A percentile compares a stretch with the other conserved stretches of the same genome.
phyloP scores from a whole-genome alignment of 2,797 vertebrate genomes.

The Ctenopoma multispine region DNA sequence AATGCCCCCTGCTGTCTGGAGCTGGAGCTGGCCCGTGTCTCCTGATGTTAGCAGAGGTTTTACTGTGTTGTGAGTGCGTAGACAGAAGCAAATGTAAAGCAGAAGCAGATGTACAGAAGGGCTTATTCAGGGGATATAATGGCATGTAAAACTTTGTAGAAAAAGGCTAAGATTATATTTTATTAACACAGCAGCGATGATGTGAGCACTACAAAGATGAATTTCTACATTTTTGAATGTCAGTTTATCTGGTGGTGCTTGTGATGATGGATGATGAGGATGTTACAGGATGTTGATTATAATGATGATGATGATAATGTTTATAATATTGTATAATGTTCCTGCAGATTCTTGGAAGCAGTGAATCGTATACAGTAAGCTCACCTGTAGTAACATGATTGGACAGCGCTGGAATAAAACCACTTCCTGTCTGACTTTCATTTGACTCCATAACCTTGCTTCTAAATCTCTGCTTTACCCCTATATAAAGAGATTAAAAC shows the following conservation, averaged over 20 bases:
- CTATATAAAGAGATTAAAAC: background rate
- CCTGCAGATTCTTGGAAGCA: conserved; percentile 51
- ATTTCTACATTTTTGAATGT: conserved; percentile 76
- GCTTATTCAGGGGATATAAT: conserved; percentile 66
- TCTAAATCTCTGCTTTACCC: conserved; percentile 22
- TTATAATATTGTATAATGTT: conserved; percentile 50
- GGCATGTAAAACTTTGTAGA: conserved; percentile 70
- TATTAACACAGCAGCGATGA: conserved; percentile 68
- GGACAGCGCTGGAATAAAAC: conserved; percentile 81
- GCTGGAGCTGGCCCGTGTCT: conserved; percentile 30
- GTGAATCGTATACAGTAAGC: conserved; percentile 35
- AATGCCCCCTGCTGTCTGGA: conserved; percentile 72
- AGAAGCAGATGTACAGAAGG: conserved; percentile 64
- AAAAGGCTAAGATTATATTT: conserved; percentile 76
- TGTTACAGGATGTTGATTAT: conserved; percentile 30
- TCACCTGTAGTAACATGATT: conserved; percentile 64
- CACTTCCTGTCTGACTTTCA: conserved; percentile 79
- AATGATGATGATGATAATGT: conserved; percentile 36
- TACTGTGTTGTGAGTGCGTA: conserved; percentile 1
- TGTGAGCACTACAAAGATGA: conserved; percentile 47
- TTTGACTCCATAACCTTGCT: conserved; percentile 40
- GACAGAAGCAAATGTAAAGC: conserved; percentile 43
- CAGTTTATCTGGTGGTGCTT: conserved; percentile 47
- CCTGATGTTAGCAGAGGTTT: conserved; percentile 33
- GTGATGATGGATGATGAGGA: conserved; percentile 33